Evolutionary conservation across 2,113 vertebrate species (phyloP).

Genomic region (Mustela nigripes): DNA sequence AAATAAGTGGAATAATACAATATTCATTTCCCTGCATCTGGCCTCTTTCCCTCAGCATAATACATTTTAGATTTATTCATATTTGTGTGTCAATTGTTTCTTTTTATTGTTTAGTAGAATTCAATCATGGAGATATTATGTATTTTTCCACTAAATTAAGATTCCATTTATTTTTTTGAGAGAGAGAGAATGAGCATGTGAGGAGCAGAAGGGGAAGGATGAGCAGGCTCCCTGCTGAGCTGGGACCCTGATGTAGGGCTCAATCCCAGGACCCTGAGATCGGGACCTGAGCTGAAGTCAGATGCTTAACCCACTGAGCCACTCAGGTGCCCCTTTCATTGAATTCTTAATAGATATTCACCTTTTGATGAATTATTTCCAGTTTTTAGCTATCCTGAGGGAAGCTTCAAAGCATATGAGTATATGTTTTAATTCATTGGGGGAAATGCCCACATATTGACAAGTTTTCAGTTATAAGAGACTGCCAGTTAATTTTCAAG

Average conservation of each 20-base stretch:
- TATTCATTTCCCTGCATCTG: not conserved
- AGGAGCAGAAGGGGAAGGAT: not conserved
- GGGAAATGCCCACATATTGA: not conserved
- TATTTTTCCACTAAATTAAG: not conserved
- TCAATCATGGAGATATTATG: not conserved
- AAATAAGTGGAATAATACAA: not conserved
- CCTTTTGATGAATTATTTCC: not conserved
- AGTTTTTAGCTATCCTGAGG: not conserved
- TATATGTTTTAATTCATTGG: constrained; percentile 6
- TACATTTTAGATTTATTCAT: constrained; percentile 17
- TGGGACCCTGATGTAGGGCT: not conserved
- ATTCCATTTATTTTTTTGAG: not conserved
- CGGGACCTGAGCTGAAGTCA: not conserved
- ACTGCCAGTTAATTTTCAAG: not conserved
- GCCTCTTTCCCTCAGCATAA: not conserved
- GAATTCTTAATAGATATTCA: not conserved
- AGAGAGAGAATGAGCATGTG: not conserved
- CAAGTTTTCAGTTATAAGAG: not conserved
- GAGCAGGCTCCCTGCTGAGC: not conserved
- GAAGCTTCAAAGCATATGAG: not conserved
- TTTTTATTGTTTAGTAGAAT: not conserved
- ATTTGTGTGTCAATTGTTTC: not conserved
- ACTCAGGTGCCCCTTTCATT: not conserved
- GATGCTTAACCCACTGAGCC: not conserved
- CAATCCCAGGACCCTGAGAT: not conserved